Evolutionary conservation across 2,113 vertebrate species (phyloP).

Genomic region (Varanus salvator): DNA sequence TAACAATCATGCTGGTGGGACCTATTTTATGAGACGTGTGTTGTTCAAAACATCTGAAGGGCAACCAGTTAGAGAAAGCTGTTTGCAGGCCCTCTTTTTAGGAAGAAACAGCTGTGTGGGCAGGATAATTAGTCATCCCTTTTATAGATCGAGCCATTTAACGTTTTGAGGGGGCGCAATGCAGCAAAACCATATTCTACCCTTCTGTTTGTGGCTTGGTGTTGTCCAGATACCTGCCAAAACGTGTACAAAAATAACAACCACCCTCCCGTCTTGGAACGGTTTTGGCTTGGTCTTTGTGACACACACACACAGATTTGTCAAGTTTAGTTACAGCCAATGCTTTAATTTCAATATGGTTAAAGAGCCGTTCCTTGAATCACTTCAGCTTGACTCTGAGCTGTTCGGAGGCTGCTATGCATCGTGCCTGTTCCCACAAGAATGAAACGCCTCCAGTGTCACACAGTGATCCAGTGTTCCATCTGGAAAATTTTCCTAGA

Average conservation of each 20-base stretch:
- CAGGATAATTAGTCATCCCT: constrained; percentile 21
- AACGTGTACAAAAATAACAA: constrained; percentile 22
- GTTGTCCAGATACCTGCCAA: constrained; percentile 57
- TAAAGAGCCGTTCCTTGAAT: constrained; percentile 68
- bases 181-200: constrained; percentile 17
- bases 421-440: constrained; percentile 57
- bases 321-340: constrained; percentile 56
- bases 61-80: too few species aligned
- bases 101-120: constrained; percentile 17
- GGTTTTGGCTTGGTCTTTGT: constrained; percentile 40
- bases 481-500: neutral
- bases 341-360: constrained; percentile 64
- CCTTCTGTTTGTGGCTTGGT: neutral
- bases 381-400: constrained; percentile 60
- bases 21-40: too few species aligned
- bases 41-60: too few species aligned
- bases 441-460: constrained; percentile 37
- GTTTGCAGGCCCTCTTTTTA: neutral
- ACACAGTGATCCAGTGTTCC: constrained; percentile 6
- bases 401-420: constrained; percentile 50
- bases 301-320: constrained; percentile 43
- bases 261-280: constrained; percentile 16
- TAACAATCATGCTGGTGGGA: too few species aligned
- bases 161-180: neutral
- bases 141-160: constrained; percentile 4